Percentiles rank a stretch among this genome's conserved stretches.
These are phyloP conservation scores for Cheilosia pagana DNA, from an alignment of 2,888 invertebrate species.

Conservation along the genomic window DNA sequence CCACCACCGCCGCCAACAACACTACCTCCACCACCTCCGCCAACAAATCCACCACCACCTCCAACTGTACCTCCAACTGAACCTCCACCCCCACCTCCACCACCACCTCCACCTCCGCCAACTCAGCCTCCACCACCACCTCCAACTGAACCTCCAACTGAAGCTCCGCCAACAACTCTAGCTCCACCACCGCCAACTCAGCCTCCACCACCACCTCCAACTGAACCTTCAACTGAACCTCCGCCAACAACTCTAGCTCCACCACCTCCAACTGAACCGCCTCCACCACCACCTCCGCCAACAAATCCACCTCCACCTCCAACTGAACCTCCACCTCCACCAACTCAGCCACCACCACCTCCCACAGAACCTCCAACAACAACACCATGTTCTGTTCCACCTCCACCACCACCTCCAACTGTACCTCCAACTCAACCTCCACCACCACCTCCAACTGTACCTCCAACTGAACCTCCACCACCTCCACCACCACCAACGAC, in stretches of 20 bases:
- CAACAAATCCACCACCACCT: neutral
- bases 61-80: no score
- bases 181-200: neutral
- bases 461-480: neutral
- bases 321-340: neutral
- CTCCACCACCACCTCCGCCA: neutral
- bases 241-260: neutral
- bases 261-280: neutral
- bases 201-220: neutral
- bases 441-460: no score
- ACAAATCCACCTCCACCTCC: neutral
- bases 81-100: slow-evolving; percentile 6
- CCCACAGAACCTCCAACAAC: neutral
- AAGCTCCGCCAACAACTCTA: neutral
- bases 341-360: neutral
- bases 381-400: neutral
- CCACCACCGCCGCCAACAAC: slow-evolving; percentile 9
- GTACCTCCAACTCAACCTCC: neutral
- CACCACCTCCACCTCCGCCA: neutral
- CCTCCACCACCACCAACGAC: neutral
- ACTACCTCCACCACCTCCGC: neutral
- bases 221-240: neutral
- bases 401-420: slow-evolving; percentile 6
- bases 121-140: neutral
- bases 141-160: neutral